Percentiles rank a stretch among this genome's conserved stretches.
Conservation (phyloP, 2,113 vertebrate species). For the Lynx canadensis region DNA sequence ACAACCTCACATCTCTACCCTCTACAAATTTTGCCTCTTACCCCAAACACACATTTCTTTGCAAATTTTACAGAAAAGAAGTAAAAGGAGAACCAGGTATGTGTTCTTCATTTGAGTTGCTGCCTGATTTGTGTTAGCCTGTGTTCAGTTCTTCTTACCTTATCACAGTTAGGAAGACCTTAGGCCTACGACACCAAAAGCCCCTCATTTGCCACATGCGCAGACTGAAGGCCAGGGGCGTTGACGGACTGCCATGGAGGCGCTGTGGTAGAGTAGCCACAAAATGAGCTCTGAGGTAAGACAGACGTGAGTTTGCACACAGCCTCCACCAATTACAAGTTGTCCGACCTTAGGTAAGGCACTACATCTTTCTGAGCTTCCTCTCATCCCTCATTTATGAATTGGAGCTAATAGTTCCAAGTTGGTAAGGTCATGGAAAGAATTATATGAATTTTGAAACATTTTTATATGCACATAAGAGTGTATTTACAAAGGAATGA, state of each 20-base stretch:
- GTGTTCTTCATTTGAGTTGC: not conserved
- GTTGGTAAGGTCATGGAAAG: not conserved
- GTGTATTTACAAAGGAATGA: not conserved
- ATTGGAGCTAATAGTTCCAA: not conserved
- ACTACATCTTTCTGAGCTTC: not conserved
- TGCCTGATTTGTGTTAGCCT: not conserved
- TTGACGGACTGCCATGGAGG: no score
- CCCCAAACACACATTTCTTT: not conserved
- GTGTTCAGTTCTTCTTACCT: not conserved
- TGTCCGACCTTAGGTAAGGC: not conserved
- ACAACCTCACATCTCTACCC: not conserved
- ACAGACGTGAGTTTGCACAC: not conserved
- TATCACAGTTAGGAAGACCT: not conserved
- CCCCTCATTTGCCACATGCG: not conserved
- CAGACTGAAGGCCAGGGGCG: not conserved
- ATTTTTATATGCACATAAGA: not conserved
- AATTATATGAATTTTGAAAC: not conserved
- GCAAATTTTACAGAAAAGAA: not conserved
- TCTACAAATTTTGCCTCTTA: not conserved
- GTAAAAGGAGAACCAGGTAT: not conserved
- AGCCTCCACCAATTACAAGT: not conserved
- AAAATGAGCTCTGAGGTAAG: not conserved
- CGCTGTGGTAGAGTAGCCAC: fast-evolving
- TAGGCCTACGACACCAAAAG: not conserved
- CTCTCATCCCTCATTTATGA: not conserved